Percentiles rank a stretch among this genome's conserved stretches.
Conservation (phyloP, 2,113 vertebrate species). For the Chionomys nivalis region DNA sequence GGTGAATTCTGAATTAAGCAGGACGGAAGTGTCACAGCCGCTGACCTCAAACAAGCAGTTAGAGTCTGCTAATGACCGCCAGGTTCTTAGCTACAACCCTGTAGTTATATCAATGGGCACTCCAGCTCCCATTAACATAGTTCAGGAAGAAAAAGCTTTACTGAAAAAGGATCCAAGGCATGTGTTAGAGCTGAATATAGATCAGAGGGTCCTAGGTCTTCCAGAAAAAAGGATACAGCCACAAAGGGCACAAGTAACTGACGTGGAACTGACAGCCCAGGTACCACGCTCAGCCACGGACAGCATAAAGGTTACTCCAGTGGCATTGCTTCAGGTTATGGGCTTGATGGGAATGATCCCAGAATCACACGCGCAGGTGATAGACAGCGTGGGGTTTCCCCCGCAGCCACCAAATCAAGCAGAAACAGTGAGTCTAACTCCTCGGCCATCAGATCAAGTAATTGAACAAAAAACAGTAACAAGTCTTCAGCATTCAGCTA, state of each 20-base stretch:
- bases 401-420: too few relatives aligned
- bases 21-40: too few relatives aligned
- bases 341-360: background rate
- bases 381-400: slow-evolving; percentile 66
- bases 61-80: too few relatives aligned
- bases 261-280: slow-evolving; percentile 36
- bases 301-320: background rate
- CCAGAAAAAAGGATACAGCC: slow-evolving; percentile 39
- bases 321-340: background rate
- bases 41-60: too few relatives aligned
- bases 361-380: background rate
- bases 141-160: slow-evolving; percentile 49
- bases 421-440: too few relatives aligned
- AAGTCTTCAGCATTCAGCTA: background rate
- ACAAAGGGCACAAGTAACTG: slow-evolving; percentile 24
- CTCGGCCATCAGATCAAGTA: too few relatives aligned
- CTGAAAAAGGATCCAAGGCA: slow-evolving; percentile 51
- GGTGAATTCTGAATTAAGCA: too few relatives aligned
- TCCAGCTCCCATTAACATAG: too few relatives aligned
- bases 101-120: too few relatives aligned
- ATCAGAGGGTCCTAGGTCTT: slow-evolving; percentile 46
- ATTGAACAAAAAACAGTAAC: background rate
- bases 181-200: slow-evolving; percentile 50
- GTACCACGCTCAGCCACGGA: slow-evolving; percentile 48
- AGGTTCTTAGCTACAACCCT: too few relatives aligned